A percentile compares a stretch with the other conserved stretches of the same genome.
phyloP scores from a whole-genome alignment of 1,140 invertebrate genomes.

The Asobara japonica region DNA sequence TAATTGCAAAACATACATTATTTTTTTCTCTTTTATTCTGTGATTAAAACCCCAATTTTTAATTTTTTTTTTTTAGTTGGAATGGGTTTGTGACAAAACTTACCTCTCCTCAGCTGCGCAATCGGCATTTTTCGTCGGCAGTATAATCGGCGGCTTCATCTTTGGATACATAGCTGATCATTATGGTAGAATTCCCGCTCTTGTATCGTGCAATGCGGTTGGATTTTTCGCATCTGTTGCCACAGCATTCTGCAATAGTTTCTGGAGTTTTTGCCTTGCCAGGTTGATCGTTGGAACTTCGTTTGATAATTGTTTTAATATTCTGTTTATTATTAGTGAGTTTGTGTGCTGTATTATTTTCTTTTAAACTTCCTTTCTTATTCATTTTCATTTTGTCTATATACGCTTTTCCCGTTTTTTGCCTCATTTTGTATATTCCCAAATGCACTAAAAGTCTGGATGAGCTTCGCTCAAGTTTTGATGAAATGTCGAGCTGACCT shows the following conservation, averaged over 20 bases:
- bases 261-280: constrained; percentile 80
- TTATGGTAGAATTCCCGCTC: constrained; percentile 65
- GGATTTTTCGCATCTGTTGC: constrained; percentile 81
- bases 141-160: constrained; percentile 66
- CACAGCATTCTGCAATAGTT: constrained; percentile 78
- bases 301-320: constrained; percentile 91
- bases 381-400: neutral
- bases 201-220: constrained; percentile 77
- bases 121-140: constrained; percentile 72
- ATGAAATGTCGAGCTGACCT: too few relatives aligned
- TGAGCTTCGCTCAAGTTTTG: too few relatives aligned
- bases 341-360: too few relatives aligned
- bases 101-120: constrained; percentile 79
- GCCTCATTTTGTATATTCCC: too few relatives aligned
- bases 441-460: too few relatives aligned
- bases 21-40: too few relatives aligned
- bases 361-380: neutral
- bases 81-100: constrained; percentile 86
- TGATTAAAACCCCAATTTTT: constrained; percentile 2
- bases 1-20: too few relatives aligned
- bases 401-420: neutral
- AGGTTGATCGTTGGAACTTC: constrained; percentile 85
- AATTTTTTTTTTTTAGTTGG: constrained; percentile 66
- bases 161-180: constrained; percentile 68
- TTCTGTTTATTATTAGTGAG: constrained; percentile 91